Evolutionary conservation across 2,797 vertebrate species (phyloP), one percentile per base, ranked within the genome.

Genomic region (Cossypha polioptera): DNA sequence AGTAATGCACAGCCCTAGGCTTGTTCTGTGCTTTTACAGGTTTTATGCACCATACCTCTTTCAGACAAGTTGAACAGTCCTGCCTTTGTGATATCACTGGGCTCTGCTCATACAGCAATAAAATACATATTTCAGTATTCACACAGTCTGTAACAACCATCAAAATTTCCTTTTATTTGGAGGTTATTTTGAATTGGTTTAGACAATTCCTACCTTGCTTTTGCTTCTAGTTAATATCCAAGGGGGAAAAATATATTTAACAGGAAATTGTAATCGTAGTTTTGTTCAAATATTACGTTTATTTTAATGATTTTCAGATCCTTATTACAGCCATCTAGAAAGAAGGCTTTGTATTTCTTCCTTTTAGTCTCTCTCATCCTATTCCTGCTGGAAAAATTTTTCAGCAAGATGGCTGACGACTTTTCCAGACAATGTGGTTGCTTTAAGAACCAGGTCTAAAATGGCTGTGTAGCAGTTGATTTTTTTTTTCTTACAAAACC

Each of bases 391-490:
- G 29, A 79, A 75, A 88, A 78, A 18, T 48, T 76, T 93, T 93
- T 88, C 71, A 92, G 51, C 42, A 86, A 94, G 80, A 95, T 92
- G 90, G 90, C 90, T 82, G 92, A 86, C 66, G 3, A 8, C 26
- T 51, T 87, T 71, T 76, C 71, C 63, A 72, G 48, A 54, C 36
- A 89, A 74, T 43, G 42, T 7, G 36, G 73, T 55, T 66, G 76
- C 55, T 84, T 68, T 75, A 86, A 75, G 55, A 92, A 66, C 5
- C 36, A 38, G 14, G 36, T 74, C 67, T 79, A 87, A 92, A 94
- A 92, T 68, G 61, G 63, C 78, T 13, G 11, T 7, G 9, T 38
- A 63, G 72, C 29, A 61, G 35, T 36, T 61, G 25, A 14, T 22
- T 31, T 25, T 18, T 63, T 43, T 43, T 35, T 43, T 26, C 12